These are phyloP conservation scores for Erannis defoliaria DNA, from an alignment of 2,888 invertebrate species.

Conservation along the genomic window DNA sequence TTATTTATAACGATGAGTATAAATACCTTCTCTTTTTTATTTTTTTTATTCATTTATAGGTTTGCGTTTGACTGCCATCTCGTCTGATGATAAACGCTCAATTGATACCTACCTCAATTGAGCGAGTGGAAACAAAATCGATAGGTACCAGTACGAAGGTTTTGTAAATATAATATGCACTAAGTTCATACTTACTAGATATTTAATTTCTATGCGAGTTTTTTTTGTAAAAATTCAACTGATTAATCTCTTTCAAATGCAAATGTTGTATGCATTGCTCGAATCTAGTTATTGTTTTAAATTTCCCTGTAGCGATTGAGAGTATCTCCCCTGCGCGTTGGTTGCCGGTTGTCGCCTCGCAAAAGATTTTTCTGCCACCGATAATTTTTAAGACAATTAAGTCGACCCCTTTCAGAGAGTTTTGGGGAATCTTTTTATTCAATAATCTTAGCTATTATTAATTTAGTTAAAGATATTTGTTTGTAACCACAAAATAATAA, in stretches of 20 bases:
- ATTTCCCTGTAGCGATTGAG: constrained; percentile 67
- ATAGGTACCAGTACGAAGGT: no score
- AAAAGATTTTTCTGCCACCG: constrained; percentile 48
- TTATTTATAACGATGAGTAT: no score
- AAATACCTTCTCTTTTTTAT: no score
- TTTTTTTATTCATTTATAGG: no score
- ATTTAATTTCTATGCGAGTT: no score
- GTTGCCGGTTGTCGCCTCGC: constrained; percentile 41
- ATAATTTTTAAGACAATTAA: constrained; percentile 64
- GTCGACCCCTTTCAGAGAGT: constrained; percentile 50
- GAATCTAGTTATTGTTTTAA: constrained; percentile 70
- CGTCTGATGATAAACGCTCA: no score
- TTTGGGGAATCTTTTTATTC: constrained; percentile 32
- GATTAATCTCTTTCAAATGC: constrained; percentile 47
- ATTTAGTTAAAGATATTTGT: constrained; percentile 13
- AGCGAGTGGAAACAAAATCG: no score
- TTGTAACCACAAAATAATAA: constrained; percentile 21
- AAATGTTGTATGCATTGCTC: constrained; percentile 62
- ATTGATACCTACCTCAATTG: no score
- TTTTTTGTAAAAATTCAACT: background rate
- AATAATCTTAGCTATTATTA: constrained; percentile 23
- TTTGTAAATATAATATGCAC: no score
- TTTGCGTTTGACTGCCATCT: no score
- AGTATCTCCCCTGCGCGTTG: constrained; percentile 56
- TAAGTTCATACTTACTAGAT: no score